A percentile compares a stretch with the other conserved stretches of the same genome.
Evolutionary conservation across 2,888 invertebrate genomes (phyloP).

Genomic region (Tinea trinotella): DNA sequence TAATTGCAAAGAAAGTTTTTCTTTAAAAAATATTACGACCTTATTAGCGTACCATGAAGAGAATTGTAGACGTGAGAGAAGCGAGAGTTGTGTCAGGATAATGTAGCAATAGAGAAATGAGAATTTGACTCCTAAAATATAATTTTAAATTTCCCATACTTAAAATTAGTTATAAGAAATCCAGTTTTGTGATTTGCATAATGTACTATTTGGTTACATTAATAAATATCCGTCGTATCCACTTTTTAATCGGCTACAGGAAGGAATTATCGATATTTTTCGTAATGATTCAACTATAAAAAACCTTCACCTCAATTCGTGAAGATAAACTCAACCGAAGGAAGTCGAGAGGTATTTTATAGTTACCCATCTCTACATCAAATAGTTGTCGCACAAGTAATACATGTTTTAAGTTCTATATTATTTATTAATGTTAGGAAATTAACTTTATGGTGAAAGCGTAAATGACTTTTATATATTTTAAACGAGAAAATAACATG

Average conservation of each 20-base stretch:
- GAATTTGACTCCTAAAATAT: too few relatives aligned
- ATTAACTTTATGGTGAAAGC: not conserved
- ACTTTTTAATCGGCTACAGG: not conserved
- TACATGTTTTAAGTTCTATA: not conserved
- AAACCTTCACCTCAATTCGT: not conserved
- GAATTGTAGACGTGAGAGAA: too few relatives aligned
- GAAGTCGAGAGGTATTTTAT: not conserved
- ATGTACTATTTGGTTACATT: not conserved
- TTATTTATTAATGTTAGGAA: not conserved
- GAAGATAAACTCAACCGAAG: not conserved
- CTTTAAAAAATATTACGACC: too few relatives aligned
- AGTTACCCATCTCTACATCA: not conserved
- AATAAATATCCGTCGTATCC: not conserved
- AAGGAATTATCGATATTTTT: conserved; percentile 8
- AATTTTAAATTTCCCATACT: too few relatives aligned
- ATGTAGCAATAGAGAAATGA: too few relatives aligned
- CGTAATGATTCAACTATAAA: not conserved
- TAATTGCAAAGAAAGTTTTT: too few relatives aligned
- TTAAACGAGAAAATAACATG: not conserved
- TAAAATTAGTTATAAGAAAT: not conserved
- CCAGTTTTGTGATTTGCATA: not conserved
- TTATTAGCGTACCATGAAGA: too few relatives aligned
- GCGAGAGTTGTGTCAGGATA: too few relatives aligned
- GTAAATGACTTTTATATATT: not conserved
- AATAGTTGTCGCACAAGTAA: not conserved